Base-by-base conservation (phyloP, 2,113 vertebrate species). In the Tetraodon nigroviridis region DNA sequence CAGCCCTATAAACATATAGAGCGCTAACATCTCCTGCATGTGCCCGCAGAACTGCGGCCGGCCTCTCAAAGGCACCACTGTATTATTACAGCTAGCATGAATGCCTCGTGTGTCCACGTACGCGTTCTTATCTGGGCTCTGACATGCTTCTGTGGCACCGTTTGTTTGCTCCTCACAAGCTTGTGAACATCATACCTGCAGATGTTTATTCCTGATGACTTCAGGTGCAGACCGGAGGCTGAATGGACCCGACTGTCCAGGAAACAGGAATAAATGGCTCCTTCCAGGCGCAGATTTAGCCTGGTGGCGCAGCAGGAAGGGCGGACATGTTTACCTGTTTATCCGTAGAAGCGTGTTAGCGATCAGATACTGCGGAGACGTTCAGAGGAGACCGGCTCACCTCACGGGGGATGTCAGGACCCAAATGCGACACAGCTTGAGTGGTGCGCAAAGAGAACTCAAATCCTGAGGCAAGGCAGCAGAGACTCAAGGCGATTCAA, bases 31-130 rank as follows among this genome's bases (percentile, higher is more conserved):
- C 42, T 44, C 42, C 14, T 44, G 42, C 16, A 44, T 17, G 13
- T 44, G 15, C 42, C 42, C 42, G 42, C 42, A 44, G 42, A 16
- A 6, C 42, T 44, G 42, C 6, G 42, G 42, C 42, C 42, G 42
- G 42, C 42, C 61, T 7, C 69, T 60, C 70, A 70, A 51, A 70
- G 70, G 65, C 70, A 59, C 71, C 78, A 44, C 69, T 66, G 15
- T 79, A 68, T 76, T 48, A 73, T 71, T 79, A 72, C 67, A 24
- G 61, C 75, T 46, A 55, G 64, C 20, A 61, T 79, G 79, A 82
- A 84, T 62, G 77, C 53, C 37, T n/a, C 45, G 32, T 24, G 42
- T 24, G 40, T 40, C 42, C 50, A 51, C 41, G 24, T 51, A 51
- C 47, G 12, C 21, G 52, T 54, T 40, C 29, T 7, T 67, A 52